Conservation (phyloP, 2,888 invertebrate genomes). For the Trisateles emortualis region DNA sequence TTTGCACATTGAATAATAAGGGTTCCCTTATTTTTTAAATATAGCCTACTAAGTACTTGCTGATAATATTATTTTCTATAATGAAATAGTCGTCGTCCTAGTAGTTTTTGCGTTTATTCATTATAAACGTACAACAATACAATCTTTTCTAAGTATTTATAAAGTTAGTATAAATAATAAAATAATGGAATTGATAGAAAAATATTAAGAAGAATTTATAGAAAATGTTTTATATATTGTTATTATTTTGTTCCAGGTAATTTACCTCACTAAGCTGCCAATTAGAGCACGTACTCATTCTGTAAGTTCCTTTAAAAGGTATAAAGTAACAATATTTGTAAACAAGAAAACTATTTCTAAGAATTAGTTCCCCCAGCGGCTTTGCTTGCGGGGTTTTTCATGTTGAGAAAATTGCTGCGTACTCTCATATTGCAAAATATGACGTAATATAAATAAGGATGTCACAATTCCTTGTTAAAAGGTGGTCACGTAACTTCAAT, state of each 20-base stretch:
- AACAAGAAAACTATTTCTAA: not conserved
- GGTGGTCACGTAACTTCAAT: too few relatives aligned
- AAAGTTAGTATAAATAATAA: too few relatives aligned
- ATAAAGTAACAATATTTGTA: not conserved
- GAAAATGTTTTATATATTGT: conserved; percentile 17
- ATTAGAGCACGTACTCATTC: conserved; percentile 7
- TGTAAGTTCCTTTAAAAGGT: conserved; percentile 18
- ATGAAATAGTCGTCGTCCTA: too few relatives aligned
- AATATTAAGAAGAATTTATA: conserved; percentile 15
- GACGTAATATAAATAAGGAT: not conserved
- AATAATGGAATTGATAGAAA: conserved; percentile 1
- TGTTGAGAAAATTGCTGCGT: not conserved
- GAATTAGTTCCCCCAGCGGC: not conserved
- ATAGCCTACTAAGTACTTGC: too few relatives aligned
- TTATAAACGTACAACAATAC: too few relatives aligned
- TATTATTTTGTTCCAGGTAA: conserved; percentile 42
- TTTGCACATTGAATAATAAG: too few relatives aligned
- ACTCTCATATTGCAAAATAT: not conserved
- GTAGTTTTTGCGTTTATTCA: too few relatives aligned
- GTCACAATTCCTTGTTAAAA: not conserved
- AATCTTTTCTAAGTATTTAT: too few relatives aligned
- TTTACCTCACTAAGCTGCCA: not conserved
- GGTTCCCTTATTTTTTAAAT: too few relatives aligned
- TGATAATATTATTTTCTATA: too few relatives aligned
- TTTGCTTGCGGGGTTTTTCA: not conserved